Base-by-base conservation (phyloP, 2,797 vertebrate genomes). In the Schizopygopsis pylzovi region DNA sequence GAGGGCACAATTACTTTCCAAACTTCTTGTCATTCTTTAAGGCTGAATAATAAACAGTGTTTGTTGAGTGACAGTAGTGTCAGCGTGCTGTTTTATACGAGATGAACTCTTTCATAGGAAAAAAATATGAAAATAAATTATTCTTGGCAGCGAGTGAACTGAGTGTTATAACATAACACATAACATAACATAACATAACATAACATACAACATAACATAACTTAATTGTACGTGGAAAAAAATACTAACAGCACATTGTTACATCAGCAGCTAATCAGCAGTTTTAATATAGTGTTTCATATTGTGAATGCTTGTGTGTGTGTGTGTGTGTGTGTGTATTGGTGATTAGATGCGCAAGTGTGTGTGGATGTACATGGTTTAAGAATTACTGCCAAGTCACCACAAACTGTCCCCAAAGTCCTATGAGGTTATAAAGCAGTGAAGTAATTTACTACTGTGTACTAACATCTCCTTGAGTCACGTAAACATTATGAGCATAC, bases 1-100 rank as follows among this genome's bases (percentile, higher is more conserved):
- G 25, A 45, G 49, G 67, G 39, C 63, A 79, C 61, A 68, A 59
- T 70, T 84, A 59, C 65, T 25, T 61, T 16, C 49, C 52, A 72
- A 37, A 71, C 41, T 54, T 37, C 39, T 56, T 80, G 13, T 59
- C 39, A 63, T 37, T n/a, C 12, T 68, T 22, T 54, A 39, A 79
- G 75, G 70, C 9, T 41, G 16, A 43, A n/a, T 13, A 41, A 78
- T 41, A 78, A 56, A 59, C 41, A 61, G 22, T 45, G 33, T 43
- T 56, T 16, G 22, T 39, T 56, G 11, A 82, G 47, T 41, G 47
- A 82, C 47, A 6, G 16, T 15, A 16, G 37, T 56, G 10, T 28
- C 28, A 41, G 18, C 15, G 28, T 56, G 8, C n/a, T 67, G 22
- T 67, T 41, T 45, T 10, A 33, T 47, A 28, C 0, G 1, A 28